Base-by-base conservation (phyloP, 2,888 invertebrate species). In the Dichetophora obliterata region DNA sequence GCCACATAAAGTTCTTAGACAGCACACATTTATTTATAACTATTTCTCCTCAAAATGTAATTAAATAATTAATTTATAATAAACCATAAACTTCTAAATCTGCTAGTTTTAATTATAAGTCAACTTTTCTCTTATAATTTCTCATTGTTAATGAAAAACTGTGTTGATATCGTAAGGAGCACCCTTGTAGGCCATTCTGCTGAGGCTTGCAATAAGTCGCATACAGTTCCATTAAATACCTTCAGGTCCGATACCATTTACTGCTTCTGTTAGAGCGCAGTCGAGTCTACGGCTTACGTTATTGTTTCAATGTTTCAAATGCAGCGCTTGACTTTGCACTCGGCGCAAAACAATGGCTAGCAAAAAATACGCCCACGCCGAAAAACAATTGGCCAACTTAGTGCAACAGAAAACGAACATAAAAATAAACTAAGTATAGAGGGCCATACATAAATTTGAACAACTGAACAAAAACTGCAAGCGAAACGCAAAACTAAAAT, bases 221-320 rank as follows among this genome's bases (percentile, higher is more conserved):
- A 43, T 43, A 11, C 43, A 43, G 11, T 11, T 43, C 11, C 3
- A 14, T 11, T 11, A 43, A 43, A 43, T 11, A 43, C 43, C 43
- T 43, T 43, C 11, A 43, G 43, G 11, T 43, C 43, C 11, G 43
- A 43, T 59, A n/a, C 31, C n/a, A n/a, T 34, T n/a, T 31, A n/a
- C n/a, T 24, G n/a, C 31, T 16, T 27, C 59, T 3, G 22, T 8
- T 3, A 34, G 63, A n/a, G 50, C 31, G n/a, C 50, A 6, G 24
- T 50, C 34, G 54, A 37, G 52, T n/a, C n/a, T n/a, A n/a, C n/a
- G 5, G 31, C 34, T 34, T 54, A n/a, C 31, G 34, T 31, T 31
- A 54, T 52, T 54, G 70, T 57, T 70, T 34, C 70, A 52, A n/a
- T 34, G n/a, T 31, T 43, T 68, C 59, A 59, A 59, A 59, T 59